A percentile compares a stretch with the other conserved stretches of the same genome.
phyloP scores from a whole-genome alignment of 1,140 invertebrate genomes.

The Penaeus chinensis region DNA sequence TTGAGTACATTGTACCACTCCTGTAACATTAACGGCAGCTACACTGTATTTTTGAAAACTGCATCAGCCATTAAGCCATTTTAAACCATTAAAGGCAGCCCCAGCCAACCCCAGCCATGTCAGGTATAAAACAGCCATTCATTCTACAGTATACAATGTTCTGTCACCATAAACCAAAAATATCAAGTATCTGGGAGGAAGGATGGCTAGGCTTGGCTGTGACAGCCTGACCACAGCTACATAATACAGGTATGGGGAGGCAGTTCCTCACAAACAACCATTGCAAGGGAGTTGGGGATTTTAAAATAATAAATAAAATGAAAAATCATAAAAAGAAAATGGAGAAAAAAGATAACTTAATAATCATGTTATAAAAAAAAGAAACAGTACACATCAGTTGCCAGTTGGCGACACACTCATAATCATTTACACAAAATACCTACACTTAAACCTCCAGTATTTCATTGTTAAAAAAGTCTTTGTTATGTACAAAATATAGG shows the following conservation, averaged over 20 bases:
- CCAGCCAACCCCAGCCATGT: slow-evolving; percentile 57
- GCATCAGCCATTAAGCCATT: slow-evolving; percentile 57
- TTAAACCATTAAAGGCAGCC: slow-evolving; percentile 39
- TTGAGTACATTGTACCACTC: slow-evolving; percentile 54
- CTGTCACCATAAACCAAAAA: slow-evolving; percentile 57
- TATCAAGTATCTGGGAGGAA: slow-evolving; percentile 51
- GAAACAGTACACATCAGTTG: slow-evolving; percentile 62
- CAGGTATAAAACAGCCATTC: slow-evolving; percentile 58
- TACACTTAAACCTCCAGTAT: slow-evolving; percentile 62
- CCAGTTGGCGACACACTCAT: slow-evolving; percentile 59
- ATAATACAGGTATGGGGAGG: slow-evolving; percentile 47
- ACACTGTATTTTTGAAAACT: slow-evolving; percentile 44
- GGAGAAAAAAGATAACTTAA: slow-evolving; percentile 11
- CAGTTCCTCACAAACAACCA: slow-evolving; percentile 58
- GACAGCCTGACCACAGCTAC: slow-evolving; percentile 54
- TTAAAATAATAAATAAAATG: slow-evolving; percentile 28
- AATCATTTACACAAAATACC: slow-evolving; percentile 62
- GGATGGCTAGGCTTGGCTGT: slow-evolving; percentile 52
- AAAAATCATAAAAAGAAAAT: slow-evolving; percentile 42
- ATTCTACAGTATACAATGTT: slow-evolving; percentile 51
- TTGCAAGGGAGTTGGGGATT: slow-evolving; percentile 53
- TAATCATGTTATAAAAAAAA: slow-evolving; percentile 18
- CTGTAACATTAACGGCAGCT: slow-evolving; percentile 53
- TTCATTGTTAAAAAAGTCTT: slow-evolving; percentile 60
- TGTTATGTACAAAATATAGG: slow-evolving; percentile 64